Evolutionary conservation across 2,888 invertebrate genomes (phyloP).

Genomic region (Polydrusus cervinus): DNA sequence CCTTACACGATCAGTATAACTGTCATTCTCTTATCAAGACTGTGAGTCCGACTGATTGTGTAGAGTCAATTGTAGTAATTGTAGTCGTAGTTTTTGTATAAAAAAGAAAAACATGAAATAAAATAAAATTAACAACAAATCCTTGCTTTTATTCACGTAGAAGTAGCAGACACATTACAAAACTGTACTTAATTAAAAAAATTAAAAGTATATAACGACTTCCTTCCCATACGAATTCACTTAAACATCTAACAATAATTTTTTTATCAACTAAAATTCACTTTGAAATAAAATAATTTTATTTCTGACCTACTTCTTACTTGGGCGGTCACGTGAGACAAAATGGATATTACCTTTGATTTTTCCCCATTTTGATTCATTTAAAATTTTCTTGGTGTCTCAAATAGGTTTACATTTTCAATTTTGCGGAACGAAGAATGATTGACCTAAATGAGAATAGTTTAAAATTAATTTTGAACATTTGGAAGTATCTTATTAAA

Average conservation of each 20-base stretch:
- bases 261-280: conserved; percentile 25
- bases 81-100: no score
- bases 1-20: no score
- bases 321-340: conserved; percentile 40
- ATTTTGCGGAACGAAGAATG: background rate
- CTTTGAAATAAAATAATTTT: conserved; percentile 36
- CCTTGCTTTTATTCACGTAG: no score
- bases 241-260: conserved; percentile 20
- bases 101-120: no score
- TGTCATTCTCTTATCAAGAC: no score
- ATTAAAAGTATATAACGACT: conserved; percentile 17
- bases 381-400: conserved; percentile 5
- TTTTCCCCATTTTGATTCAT: conserved; percentile 36
- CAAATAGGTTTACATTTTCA: background rate
- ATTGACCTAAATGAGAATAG: no score
- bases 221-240: conserved; percentile 16
- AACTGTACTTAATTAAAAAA: conserved; percentile 2
- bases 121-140: no score
- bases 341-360: conserved; percentile 44
- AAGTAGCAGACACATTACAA: background rate
- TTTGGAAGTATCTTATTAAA: no score
- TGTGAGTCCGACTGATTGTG: no score
- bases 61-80: no score
- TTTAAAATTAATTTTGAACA: no score
- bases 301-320: conserved; percentile 44